Evolutionary conservation across 2,888 invertebrate genomes (phyloP).

Genomic region (Caenorhabditis panamensis): DNA sequence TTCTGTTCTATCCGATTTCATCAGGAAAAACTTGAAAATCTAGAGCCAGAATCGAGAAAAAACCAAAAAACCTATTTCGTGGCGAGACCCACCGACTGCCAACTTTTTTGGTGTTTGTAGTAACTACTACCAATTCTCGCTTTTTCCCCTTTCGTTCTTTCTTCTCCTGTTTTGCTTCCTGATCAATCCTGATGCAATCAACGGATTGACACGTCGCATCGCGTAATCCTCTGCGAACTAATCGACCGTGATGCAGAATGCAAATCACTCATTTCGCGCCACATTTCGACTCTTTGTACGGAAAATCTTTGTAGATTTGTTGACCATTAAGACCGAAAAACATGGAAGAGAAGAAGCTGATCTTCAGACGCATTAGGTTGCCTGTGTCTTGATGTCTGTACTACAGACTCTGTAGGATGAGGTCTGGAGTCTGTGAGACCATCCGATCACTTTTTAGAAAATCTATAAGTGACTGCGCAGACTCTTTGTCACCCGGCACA

Average conservation of each 20-base stretch:
- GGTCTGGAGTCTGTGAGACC: too few relatives aligned
- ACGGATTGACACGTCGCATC: slow-evolving; percentile 15
- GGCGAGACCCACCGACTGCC: too few relatives aligned
- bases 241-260: slow-evolving; percentile 48
- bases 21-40: too few relatives aligned
- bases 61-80: too few relatives aligned
- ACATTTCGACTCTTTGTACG: slow-evolving; percentile 30
- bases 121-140: neutral
- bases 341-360: neutral
- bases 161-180: neutral
- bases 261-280: slow-evolving; percentile 56
- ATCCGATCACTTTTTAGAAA: too few relatives aligned
- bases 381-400: neutral
- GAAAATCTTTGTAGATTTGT: neutral
- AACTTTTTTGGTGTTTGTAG: too few relatives aligned
- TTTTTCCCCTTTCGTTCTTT: neutral
- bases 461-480: too few relatives aligned
- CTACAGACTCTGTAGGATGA: too few relatives aligned
- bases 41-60: too few relatives aligned
- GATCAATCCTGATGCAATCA: slow-evolving; percentile 1
- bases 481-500: too few relatives aligned
- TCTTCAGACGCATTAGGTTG: neutral
- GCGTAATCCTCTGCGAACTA: slow-evolving; percentile 45
- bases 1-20: too few relatives aligned
- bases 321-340: neutral